Conservation (phyloP, 2,113 vertebrate species). For the Numenius arquata region DNA sequence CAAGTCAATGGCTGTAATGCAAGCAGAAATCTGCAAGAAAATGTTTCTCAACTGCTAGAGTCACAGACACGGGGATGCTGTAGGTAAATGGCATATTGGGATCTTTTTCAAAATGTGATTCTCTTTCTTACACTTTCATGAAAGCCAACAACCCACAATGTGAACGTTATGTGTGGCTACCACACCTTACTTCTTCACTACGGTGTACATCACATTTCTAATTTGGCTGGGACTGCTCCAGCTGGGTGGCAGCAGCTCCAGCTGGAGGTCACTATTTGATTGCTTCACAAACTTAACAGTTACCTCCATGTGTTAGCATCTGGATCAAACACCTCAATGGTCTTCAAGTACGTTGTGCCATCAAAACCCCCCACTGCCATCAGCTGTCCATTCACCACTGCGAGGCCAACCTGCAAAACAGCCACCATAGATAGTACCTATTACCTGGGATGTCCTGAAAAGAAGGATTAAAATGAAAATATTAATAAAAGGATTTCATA, state of each 20-base stretch:
- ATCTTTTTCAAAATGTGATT: neutral
- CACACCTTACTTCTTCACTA: neutral
- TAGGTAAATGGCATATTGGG: neutral
- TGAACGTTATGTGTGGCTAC: neutral
- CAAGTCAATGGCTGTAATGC: neutral
- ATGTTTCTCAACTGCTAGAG: neutral
- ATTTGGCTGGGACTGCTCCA: neutral
- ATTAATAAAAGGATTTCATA: neutral
- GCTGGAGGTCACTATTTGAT: neutral
- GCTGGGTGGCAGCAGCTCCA: neutral
- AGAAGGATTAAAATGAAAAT: neutral
- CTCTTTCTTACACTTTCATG: neutral
- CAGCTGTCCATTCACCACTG: constrained; percentile 96
- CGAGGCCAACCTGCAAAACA: constrained; percentile 88
- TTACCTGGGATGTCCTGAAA: neutral
- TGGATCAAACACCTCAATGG: constrained; percentile 98
- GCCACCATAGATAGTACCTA: neutral
- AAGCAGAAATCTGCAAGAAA: neutral
- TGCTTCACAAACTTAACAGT: neutral
- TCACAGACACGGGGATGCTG: neutral
- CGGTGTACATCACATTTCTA: neutral
- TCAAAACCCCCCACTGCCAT: constrained; percentile 99
- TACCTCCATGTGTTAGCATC: constrained; percentile 99
- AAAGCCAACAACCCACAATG: neutral
- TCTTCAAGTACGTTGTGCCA: constrained; percentile 97